phyloP scores from a whole-genome alignment of 2,888 invertebrate species.

The Terebella lapidaria region DNA sequence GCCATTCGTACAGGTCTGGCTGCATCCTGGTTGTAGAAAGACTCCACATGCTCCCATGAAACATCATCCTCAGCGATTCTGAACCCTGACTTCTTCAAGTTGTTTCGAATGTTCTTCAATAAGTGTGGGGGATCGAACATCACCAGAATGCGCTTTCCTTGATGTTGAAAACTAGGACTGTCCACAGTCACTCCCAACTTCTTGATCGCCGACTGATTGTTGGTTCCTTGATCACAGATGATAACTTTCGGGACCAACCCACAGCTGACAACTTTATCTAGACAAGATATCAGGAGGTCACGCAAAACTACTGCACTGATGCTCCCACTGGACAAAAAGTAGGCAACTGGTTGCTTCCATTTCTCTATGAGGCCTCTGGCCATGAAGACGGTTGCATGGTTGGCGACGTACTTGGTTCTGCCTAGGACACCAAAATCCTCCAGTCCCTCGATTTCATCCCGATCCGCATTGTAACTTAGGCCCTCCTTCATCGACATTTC shows the following conservation, averaged over 20 bases:
- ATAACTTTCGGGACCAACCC: not conserved
- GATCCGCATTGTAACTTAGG: no score
- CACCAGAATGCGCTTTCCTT: not conserved
- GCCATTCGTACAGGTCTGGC: no score
- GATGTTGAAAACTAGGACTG: not conserved
- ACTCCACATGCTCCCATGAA: not conserved
- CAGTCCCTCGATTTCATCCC: conserved; percentile 2
- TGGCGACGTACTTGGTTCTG: not conserved
- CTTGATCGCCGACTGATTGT: not conserved
- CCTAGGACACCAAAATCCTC: conserved; percentile 3
- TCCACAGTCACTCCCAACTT: not conserved
- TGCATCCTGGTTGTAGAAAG: no score
- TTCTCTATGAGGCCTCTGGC: not conserved
- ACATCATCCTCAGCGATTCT: not conserved
- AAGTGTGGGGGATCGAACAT: not conserved
- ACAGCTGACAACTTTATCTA: not conserved
- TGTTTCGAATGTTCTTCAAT: conserved; percentile 9
- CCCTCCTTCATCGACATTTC: no score
- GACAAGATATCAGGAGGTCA: not conserved
- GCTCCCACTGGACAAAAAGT: not conserved
- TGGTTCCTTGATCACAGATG: not conserved
- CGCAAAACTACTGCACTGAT: not conserved
- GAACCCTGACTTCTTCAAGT: conserved; percentile 9
- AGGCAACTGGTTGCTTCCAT: not conserved
- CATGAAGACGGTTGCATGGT: conserved; percentile 5